Base-by-base conservation (phyloP, 2,113 vertebrate genomes). In the Polypterus bichir region DNA sequence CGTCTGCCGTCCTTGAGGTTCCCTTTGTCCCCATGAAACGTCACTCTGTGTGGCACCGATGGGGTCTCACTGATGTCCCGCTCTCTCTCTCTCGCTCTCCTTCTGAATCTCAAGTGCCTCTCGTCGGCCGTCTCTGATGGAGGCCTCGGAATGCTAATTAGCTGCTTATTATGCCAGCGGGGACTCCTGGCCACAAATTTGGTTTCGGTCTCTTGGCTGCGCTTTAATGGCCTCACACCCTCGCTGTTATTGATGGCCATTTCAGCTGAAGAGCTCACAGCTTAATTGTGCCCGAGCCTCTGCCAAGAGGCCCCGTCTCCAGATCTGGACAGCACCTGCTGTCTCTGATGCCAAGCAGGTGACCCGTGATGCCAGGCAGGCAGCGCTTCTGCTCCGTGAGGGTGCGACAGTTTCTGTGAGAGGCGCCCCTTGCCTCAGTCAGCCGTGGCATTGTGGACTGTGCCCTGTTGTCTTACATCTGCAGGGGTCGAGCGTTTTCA, bases 161-260 rank as follows among this genome's bases (percentile, higher is more conserved):
- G 69, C 71, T 74, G 70, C 77, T 80, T 75, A 79, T 80, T 78
- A 76, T 68, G 71, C 76, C 72, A 70, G 72, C 61, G 52, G 59
- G 61, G 63, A 73, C 66, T 62, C 61, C 55, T 61, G 62, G 46
- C 59, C 27, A 57, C 62, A 59, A 51, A 60, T 66, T 61, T 63
- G 7, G 59, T 47, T 62, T 44, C 49, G 47, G 49, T 66, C 46
- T 48, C 47, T 61, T 49, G 61, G 68, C 65, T 68, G 63, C 67
- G 67, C 57, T 79, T 72, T 79, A 75, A 77, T 72, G 66, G 68
- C 73, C 66, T 72, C 64, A 9, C 63, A 60, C 66, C 67, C 70
- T 64, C 67, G 73, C 71, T 74, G 63, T 71, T 71, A 69, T 72
- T 64, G 63, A 66, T 63, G 48, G 69, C 69, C 73, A 64, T 67